Evolutionary conservation across 2,113 vertebrate species (phyloP).

Genomic region (Triplophysa rosa): DNA sequence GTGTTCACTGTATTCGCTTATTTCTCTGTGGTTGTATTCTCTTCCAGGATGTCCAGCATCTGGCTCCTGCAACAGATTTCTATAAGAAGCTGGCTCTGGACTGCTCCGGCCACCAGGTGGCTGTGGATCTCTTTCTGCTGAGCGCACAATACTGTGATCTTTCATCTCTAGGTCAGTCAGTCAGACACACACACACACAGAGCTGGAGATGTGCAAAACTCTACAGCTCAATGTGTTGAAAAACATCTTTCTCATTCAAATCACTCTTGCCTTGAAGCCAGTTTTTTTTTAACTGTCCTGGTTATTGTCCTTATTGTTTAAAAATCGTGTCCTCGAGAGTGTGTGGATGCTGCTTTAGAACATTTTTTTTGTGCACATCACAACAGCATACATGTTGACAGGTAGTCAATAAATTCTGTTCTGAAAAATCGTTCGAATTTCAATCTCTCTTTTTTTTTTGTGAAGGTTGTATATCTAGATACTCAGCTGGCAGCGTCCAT

Average conservation of each 20-base stretch:
- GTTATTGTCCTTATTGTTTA: too few species aligned
- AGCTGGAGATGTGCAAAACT: neutral
- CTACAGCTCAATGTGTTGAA: too few species aligned
- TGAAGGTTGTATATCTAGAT: constrained; percentile 94
- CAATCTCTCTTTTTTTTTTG: constrained; percentile 2
- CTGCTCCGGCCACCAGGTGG: constrained; percentile 95
- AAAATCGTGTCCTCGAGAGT: too few species aligned
- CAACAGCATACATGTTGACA: too few species aligned
- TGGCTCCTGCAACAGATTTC: constrained; percentile 94
- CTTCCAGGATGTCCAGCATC: constrained; percentile 85
- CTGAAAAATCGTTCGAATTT: neutral
- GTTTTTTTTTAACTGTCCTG: too few species aligned
- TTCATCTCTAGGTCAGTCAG: constrained; percentile 89
- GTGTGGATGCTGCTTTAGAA: too few species aligned
- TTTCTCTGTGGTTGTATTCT: neutral
- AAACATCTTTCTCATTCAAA: too few species aligned
- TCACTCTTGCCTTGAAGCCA: too few species aligned
- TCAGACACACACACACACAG: neutral
- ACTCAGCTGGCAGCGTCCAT: constrained; percentile 91
- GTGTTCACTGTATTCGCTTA: neutral
- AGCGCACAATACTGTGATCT: constrained; percentile 93
- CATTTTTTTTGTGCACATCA: too few species aligned
- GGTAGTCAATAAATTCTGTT: neutral
- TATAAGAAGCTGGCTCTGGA: constrained; percentile 98
- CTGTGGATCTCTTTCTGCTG: constrained; percentile 94